Evolutionary conservation across 2,888 invertebrate genomes (phyloP), one percentile per base, ranked within the genome.

Genomic region (Suillia variegata): DNA sequence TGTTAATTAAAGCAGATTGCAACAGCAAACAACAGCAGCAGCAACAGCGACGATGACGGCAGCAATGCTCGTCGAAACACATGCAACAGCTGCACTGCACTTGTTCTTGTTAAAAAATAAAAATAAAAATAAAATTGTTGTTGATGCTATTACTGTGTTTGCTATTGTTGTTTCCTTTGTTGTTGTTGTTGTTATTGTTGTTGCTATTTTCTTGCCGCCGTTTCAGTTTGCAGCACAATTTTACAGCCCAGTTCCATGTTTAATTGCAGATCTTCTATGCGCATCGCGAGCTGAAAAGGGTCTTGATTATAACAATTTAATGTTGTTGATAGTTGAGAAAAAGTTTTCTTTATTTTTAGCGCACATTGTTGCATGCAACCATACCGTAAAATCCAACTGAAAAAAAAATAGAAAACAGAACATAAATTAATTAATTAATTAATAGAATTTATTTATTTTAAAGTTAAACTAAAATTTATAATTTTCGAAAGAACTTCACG

Each of bases 61-160:
- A 13, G 38, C n/a, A n/a, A n/a, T n/a, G 38, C n/a, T n/a, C 8
- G 38, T 38, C n/a, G n/a, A n/a, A 38, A 38, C 53, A 54, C 59
- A 54, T 59, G 59, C 59, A 59, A 45, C 59, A 59, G 50, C 49
- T 59, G 59, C 38, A n/a, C 31, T 59, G 33, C 59, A 59, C 50
- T 59, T 59, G 59, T 50, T 54, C 54, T 54, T 45, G 20, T 20
- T 45, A 5, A 17, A 4, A n/a, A n/a, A n/a, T n/a, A n/a, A n/a
- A n/a, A n/a, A 12, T 38, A 13, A n/a, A 38, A 13, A n/a, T 38
- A n/a, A 38, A 38, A 38, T 38, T 38, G 38, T 38, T n/a, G n/a
- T 4, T 38, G 8, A 45, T 20, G 54, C 47, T 22, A 31, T 34
- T n/a, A 47, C 52, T n/a, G n/a, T n/a, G n/a, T n/a, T n/a, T n/a